Percentiles rank a stretch among this genome's conserved stretches.
Evolutionary conservation across 2,797 vertebrate species (phyloP).

Genomic region (Sebastes matsubarae): DNA sequence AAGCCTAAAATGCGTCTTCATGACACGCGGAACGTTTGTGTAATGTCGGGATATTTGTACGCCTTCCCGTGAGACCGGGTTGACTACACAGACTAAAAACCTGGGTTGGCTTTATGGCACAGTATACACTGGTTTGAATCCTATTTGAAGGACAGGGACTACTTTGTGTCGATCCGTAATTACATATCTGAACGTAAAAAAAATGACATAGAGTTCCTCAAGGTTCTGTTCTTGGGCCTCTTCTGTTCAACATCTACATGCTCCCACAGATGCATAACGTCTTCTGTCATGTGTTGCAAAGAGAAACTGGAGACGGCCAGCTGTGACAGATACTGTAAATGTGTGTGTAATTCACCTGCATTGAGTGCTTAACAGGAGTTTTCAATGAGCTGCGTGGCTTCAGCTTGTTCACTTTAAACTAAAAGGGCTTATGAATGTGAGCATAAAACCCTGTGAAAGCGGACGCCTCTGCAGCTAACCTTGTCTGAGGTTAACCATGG

Average conservation of each 20-base stretch:
- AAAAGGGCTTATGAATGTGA: neutral
- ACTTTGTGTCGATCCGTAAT: neutral
- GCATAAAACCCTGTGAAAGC: neutral
- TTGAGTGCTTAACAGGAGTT: neutral
- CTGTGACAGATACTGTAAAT: neutral
- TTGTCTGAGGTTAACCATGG: constrained; percentile 52
- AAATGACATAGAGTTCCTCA: neutral
- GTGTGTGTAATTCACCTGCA: neutral
- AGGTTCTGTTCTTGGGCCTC: neutral
- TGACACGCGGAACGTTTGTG: no score
- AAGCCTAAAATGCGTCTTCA: no score
- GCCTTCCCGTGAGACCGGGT: no score
- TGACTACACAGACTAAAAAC: neutral
- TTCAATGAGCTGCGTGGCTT: neutral
- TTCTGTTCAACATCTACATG: neutral
- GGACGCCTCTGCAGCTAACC: constrained; percentile 36
- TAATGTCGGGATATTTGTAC: no score
- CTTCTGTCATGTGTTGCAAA: neutral
- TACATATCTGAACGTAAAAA: neutral
- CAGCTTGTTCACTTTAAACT: neutral
- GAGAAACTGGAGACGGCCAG: neutral
- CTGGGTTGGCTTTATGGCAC: neutral
- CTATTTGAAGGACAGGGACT: neutral
- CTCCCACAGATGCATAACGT: neutral
- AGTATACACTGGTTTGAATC: neutral